Evolutionary conservation across 2,113 vertebrate species (phyloP), one percentile per base, ranked within the genome.

Genomic region (Chitala chitala): DNA sequence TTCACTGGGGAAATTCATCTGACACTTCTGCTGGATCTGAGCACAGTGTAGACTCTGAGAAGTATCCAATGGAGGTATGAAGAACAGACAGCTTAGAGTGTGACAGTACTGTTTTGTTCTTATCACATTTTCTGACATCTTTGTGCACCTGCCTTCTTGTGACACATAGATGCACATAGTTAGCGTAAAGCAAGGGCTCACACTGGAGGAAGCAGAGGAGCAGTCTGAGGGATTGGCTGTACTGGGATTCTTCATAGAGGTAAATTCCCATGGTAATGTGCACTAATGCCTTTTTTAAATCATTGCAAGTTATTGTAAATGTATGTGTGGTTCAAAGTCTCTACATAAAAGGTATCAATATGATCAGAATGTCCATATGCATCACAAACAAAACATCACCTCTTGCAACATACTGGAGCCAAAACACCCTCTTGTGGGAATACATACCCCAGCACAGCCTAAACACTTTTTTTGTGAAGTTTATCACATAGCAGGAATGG

Each of bases 11-110:
- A 1, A 71, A 85, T 0, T 63, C 55, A 1, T 20, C 22, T 1
- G 42, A 73, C 0, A 20, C 68, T 3, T 48, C 72, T 2, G 75
- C 75, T 0, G 90, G 89, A 1, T 91, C 91, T 0, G 90, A 92
- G 75, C 90, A 92, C 80, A 76, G 1, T 0, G 10, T 91, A 1
- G 24, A 91, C 50, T 76, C 80, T 2, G 59, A 78, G 29, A 77
- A 61, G 38, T 91, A 86, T 66, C 78, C 82, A 29, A 86, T 86
- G 85, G 90, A 92, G 90, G 91, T 89, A 55, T 40, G 72, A 20
- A 38, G 46, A 70, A 44, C 33, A 15, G 42, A 3, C 33, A 46
- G 53, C n/a, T 8, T 56, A 10, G 61, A n/a, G n/a, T n/a, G n/a
- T n/a, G n/a, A n/a, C n/a, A n/a, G n/a, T n/a, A n/a, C n/a, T n/a